A percentile compares a stretch with the other conserved stretches of the same genome.
Conservation (phyloP, 2,797 vertebrate species). For the Sebastes itinus region DNA sequence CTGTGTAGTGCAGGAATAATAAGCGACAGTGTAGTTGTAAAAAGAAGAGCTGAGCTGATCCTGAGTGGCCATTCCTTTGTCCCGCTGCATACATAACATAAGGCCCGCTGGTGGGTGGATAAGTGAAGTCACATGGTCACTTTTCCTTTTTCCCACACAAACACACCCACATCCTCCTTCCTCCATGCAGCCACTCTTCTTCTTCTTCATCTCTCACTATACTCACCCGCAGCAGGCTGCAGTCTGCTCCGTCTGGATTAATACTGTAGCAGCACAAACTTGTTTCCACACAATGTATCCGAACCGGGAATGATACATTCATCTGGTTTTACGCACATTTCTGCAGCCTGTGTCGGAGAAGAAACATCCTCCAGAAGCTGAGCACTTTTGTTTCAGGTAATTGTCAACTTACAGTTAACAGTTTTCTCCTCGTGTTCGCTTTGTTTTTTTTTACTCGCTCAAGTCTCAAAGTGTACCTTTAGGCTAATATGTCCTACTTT, state of each 20-base stretch:
- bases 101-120: conserved; percentile 72
- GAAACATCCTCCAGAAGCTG: neutral
- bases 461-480: neutral
- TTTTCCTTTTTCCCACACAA: conserved; percentile 81
- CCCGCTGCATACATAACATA: conserved; percentile 56
- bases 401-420: conserved; percentile 11
- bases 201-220: conserved; percentile 40
- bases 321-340: neutral
- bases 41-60: conserved; percentile 3
- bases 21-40: neutral
- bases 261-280: conserved; percentile 48
- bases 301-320: conserved; percentile 33
- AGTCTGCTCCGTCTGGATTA: conserved; percentile 45
- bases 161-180: conserved; percentile 79
- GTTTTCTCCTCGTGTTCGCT: neutral
- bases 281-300: conserved; percentile 58
- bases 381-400: conserved; percentile 62
- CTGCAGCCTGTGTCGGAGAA: conserved; percentile 6
- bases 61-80: conserved; percentile 61
- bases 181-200: conserved; percentile 66
- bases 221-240: conserved; percentile 43
- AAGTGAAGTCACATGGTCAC: conserved; percentile 80
- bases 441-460: neutral
- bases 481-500: neutral
- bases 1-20: neutral